Evolutionary conservation across 1,140 invertebrate species (phyloP).

Genomic region (Aphaenogaster floridana): DNA sequence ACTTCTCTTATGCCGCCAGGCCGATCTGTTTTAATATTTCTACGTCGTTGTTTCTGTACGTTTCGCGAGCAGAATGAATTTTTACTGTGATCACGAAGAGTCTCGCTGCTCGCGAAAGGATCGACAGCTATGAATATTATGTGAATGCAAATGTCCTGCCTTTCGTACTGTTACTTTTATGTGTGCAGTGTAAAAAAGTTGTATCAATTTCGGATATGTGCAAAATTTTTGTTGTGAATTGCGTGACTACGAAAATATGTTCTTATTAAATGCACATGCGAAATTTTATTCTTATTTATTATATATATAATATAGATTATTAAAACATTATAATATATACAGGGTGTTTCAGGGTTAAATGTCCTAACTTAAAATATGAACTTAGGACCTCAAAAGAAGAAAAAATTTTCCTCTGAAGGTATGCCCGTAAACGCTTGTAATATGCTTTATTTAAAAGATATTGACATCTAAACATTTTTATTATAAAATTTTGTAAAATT

Average conservation of each 20-base stretch:
- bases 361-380: too few relatives aligned
- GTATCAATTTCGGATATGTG: background rate
- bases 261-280: background rate
- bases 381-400: too few relatives aligned
- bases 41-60: background rate
- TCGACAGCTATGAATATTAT: slow-evolving; percentile 36
- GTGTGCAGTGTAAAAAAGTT: background rate
- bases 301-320: background rate
- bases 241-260: background rate
- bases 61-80: slow-evolving; percentile 24
- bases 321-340: background rate
- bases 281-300: background rate
- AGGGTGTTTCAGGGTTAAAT: too few relatives aligned
- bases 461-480: too few relatives aligned
- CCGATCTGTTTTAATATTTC: slow-evolving; percentile 55
- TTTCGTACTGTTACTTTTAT: background rate
- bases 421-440: too few relatives aligned
- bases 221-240: background rate
- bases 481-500: too few relatives aligned
- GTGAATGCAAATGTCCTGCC: background rate
- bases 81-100: slow-evolving; percentile 28
- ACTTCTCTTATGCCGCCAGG: slow-evolving; percentile 2
- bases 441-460: too few relatives aligned
- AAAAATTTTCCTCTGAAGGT: too few relatives aligned
- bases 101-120: background rate